A percentile compares a stretch with the other conserved stretches of the same genome.
Conservation (phyloP, 2,888 invertebrate genomes). For the Clivina fossor region DNA sequence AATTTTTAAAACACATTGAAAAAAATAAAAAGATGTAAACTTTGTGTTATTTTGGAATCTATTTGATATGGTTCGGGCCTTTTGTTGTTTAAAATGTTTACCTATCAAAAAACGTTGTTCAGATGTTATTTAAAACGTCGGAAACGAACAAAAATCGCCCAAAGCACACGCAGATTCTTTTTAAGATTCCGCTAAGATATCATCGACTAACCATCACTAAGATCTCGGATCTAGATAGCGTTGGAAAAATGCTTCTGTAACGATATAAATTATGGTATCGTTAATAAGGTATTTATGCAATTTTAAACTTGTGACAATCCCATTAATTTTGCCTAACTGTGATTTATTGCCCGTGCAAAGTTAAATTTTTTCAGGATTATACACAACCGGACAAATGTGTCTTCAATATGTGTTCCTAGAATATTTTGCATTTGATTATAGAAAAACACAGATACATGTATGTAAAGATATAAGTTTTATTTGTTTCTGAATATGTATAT, state of each 20-base stretch:
- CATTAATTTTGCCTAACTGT: slow-evolving; percentile 24
- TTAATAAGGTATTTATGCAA: slow-evolving; percentile 34
- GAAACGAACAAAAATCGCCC: no score
- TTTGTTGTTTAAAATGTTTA: no score
- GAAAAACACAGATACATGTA: neutral
- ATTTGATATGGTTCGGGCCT: no score
- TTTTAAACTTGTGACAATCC: slow-evolving; percentile 30
- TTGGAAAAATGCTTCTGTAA: slow-evolving; percentile 20
- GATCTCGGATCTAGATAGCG: slow-evolving; percentile 19
- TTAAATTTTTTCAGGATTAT: neutral
- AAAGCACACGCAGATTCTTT: no score
- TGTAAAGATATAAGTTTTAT: neutral
- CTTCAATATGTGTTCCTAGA: no score
- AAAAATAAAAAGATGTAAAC: no score
- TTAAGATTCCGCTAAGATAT: slow-evolving; percentile 19
- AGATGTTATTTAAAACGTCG: no score
- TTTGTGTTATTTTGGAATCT: no score
- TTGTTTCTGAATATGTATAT: neutral
- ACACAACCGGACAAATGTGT: neutral
- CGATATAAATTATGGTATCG: slow-evolving; percentile 30
- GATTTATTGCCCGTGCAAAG: slow-evolving; percentile 26
- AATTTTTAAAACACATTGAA: no score
- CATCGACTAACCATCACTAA: slow-evolving; percentile 4
- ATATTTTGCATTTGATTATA: no score
- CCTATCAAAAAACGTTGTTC: no score